These are phyloP conservation scores for Pardalotus punctatus DNA, from an alignment of 2,113 vertebrate genomes.

Conservation along the genomic window DNA sequence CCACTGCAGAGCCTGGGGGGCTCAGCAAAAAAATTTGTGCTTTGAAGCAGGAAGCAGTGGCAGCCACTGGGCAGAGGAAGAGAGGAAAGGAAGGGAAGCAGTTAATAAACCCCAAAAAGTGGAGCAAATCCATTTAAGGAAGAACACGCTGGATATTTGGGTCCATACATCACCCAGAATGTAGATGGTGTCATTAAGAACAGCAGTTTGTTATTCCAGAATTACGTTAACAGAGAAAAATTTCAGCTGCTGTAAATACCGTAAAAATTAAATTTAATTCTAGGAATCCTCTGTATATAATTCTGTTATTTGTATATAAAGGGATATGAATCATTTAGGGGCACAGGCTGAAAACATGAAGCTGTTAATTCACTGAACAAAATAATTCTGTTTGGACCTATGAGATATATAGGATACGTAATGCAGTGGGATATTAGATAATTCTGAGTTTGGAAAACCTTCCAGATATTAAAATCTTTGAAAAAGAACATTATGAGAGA, in stretches of 20 bases:
- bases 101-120: not conserved
- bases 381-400: not conserved
- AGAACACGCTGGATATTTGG: not conserved
- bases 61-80: not conserved
- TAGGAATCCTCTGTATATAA: not conserved
- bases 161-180: not conserved
- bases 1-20: not conserved
- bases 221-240: not conserved
- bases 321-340: not conserved
- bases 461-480: not conserved
- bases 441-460: not conserved
- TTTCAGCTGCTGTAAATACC: not conserved
- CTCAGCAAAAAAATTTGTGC: not conserved
- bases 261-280: not conserved
- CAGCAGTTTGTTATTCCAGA: not conserved
- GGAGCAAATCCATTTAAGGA: not conserved
- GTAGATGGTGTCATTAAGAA: not conserved
- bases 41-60: not conserved
- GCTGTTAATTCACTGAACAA: not conserved
- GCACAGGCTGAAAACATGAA: not conserved
- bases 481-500: not conserved
- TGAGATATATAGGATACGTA: not conserved
- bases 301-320: not conserved
- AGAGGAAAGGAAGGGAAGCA: not conserved
- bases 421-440: not conserved